Base-by-base conservation (phyloP, 2,888 invertebrate genomes). In the Phrixothrix hirtus region DNA sequence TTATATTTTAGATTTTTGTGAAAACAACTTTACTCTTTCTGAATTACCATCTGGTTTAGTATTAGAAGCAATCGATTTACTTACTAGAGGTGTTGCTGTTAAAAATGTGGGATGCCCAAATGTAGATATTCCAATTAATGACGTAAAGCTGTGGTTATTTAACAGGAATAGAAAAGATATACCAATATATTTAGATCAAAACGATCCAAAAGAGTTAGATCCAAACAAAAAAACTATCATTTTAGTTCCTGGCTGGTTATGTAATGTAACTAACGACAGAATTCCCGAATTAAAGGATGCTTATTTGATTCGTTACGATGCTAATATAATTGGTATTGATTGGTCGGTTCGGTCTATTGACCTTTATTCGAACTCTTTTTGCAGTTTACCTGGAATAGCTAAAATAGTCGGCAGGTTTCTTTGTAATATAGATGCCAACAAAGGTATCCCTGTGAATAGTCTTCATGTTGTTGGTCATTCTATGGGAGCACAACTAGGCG, bases 261-360 rank as follows among this genome's bases (percentile, higher is more conserved):
- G 52, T 13, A 53, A 42, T 12, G 13, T 37, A 1, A 31, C 37
- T 1, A 43, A 47, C 17, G 38, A 43, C 11, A 5, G 34, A 26
- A 29, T 53, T 11, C 52, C 47, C 1, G 27, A 47, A 37, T 9
- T 53, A 4, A 53, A 27, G 37, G 17, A 47, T 6, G 42, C 47
- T 9, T 53, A 53, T 17, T 25, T 53, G 12, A 10, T 14, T 13
- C 37, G 47, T 9, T 29, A 41, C n/a, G 52, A 53, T 17, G 11
- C 7, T 9, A 47, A 53, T 12, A 25, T 53, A 14, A 47, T 53
- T 11, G 26, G 14, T 0, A 13, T 47, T 2, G 52, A 53, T 46
- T 53, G 52, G 52, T 15, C 52, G 0, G 13, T 10, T 2, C 10
- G 26, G 7, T 25, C 47, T 0, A 30, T 42, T 2, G 42, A 47